A percentile compares a stretch with the other conserved stretches of the same genome.
Conservation (phyloP, 2,888 invertebrate genomes). For the Nesidiocoris tenuis region DNA sequence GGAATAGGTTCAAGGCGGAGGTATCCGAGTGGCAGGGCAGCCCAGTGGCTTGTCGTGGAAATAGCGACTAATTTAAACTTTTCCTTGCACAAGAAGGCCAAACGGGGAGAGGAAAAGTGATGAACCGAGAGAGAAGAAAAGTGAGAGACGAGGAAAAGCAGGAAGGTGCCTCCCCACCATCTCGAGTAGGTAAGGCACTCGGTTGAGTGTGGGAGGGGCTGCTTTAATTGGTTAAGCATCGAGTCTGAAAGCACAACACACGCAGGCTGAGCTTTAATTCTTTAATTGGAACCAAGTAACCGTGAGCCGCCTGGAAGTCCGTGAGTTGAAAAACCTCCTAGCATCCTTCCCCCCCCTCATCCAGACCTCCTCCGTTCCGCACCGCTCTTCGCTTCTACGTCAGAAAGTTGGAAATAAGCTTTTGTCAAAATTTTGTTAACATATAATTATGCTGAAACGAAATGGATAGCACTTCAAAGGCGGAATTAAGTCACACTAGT, state of each 20-base stretch:
- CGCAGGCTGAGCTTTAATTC: slow-evolving; percentile 47
- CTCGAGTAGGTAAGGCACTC: neutral
- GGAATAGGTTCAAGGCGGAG: no score
- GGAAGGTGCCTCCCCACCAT: neutral
- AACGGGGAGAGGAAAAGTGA: slow-evolving; percentile 2
- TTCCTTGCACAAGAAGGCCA: slow-evolving; percentile 34
- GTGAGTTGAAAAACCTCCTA: neutral
- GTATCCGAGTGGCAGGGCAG: no score
- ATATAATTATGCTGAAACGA: no score
- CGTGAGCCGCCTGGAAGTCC: slow-evolving; percentile 26
- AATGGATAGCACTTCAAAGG: no score
- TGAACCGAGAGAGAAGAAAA: neutral
- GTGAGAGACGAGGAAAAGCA: neutral
- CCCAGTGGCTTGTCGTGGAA: slow-evolving; percentile 36
- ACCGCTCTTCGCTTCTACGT: no score
- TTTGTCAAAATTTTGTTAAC: no score
- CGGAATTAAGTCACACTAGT: no score
- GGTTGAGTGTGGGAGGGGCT: slow-evolving; percentile 10
- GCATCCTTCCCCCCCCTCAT: neutral
- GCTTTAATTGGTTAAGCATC: slow-evolving; percentile 45
- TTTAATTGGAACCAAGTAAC: slow-evolving; percentile 49
- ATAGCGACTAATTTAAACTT: slow-evolving; percentile 46
- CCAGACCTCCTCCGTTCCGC: neutral
- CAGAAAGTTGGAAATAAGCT: no score
- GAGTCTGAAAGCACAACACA: slow-evolving; percentile 43